Evolutionary conservation across 2,888 invertebrate genomes (phyloP).

Genomic region (Colostygia pectinataria): DNA sequence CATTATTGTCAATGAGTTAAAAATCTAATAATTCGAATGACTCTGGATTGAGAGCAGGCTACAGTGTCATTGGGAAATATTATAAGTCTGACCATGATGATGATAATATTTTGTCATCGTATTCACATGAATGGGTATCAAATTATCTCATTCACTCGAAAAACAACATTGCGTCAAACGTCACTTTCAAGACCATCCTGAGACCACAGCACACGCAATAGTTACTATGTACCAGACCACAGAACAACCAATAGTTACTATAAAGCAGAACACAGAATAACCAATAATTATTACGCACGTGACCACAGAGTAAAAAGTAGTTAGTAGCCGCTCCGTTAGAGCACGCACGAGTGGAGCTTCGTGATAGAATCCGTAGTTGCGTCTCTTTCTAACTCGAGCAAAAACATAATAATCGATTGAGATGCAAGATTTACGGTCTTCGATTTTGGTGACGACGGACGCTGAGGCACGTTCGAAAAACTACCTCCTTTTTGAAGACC

Average conservation of each 20-base stretch:
- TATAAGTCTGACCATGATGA: too few relatives aligned
- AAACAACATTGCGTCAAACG: constrained; percentile 11
- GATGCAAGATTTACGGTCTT: constrained; percentile 21
- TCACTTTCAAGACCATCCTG: constrained; percentile 35
- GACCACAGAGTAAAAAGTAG: too few relatives aligned
- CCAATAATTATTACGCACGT: constrained; percentile 17
- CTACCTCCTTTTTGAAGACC: too few relatives aligned
- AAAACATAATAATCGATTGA: constrained; percentile 15
- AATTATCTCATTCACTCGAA: constrained; percentile 20
- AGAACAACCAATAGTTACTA: constrained; percentile 3
- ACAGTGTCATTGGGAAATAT: too few relatives aligned
- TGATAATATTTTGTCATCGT: too few relatives aligned
- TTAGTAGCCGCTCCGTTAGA: constrained; percentile 18
- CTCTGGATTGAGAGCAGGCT: too few relatives aligned
- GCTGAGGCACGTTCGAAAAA: constrained; percentile 7
- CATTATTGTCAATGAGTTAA: too few relatives aligned
- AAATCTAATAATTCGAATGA: too few relatives aligned
- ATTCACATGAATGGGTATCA: constrained; percentile 10
- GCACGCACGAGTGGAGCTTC: constrained; percentile 52
- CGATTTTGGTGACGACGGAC: constrained; percentile 27
- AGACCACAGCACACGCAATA: neutral
- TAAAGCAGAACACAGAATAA: neutral
- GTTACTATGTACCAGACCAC: neutral
- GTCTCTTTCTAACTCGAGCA: constrained; percentile 31
- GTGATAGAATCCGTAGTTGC: constrained; percentile 33